Percentiles rank a stretch among this genome's conserved stretches.
phyloP scores from a whole-genome alignment of 2,113 vertebrate genomes.

The Callorhinus ursinus region DNA sequence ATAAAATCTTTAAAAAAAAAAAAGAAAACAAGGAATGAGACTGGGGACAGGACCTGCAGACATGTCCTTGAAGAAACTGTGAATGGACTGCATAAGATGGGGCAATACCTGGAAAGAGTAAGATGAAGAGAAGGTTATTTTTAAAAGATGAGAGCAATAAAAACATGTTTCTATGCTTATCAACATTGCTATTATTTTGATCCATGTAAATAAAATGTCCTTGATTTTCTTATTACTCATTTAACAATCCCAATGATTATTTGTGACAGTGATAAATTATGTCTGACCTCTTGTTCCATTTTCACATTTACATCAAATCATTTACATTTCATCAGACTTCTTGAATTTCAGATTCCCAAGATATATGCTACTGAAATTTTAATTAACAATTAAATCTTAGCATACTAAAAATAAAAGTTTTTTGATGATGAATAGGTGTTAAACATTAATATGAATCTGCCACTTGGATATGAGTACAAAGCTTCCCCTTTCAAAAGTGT shows the following conservation, averaged over 20 bases:
- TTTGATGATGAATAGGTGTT: slow-evolving; percentile 24
- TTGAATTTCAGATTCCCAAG: slow-evolving; percentile 58
- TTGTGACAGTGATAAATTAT: slow-evolving; percentile 42
- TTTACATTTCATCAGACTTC: slow-evolving; percentile 25
- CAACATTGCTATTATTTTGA: slow-evolving; percentile 24
- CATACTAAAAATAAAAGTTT: not conserved
- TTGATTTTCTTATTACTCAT: not conserved
- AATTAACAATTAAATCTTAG: slow-evolving; percentile 69
- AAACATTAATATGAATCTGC: slow-evolving; percentile 66
- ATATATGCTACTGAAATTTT: slow-evolving; percentile 63
- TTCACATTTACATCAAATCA: slow-evolving; percentile 35
- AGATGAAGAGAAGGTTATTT: not conserved
- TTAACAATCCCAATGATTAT: slow-evolving; percentile 35
- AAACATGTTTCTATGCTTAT: not conserved
- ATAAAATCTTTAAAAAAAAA: too few species aligned
- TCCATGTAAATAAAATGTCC: slow-evolving; percentile 45
- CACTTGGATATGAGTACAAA: slow-evolving; percentile 37
- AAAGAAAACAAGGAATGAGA: not conserved
- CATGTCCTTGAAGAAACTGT: not conserved
- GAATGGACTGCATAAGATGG: not conserved
- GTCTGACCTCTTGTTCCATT: not conserved
- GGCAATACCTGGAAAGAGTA: not conserved
- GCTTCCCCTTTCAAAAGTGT: slow-evolving; percentile 21
- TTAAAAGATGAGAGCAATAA: not conserved
- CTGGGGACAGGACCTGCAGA: not conserved